Conservation (phyloP, 2,113 vertebrate genomes). For the Lipotes vexillifer region DNA sequence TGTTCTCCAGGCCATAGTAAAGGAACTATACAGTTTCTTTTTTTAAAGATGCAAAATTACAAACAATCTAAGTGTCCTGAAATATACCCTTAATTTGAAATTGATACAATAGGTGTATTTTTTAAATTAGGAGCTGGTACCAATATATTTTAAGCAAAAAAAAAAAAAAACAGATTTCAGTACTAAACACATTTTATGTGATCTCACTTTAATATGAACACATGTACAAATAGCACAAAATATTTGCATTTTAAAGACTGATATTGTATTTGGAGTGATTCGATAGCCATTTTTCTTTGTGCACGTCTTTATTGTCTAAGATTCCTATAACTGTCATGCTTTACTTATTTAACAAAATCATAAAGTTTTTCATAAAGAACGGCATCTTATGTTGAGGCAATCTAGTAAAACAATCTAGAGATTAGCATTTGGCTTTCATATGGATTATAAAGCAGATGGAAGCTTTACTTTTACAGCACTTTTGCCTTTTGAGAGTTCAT, state of each 20-base stretch:
- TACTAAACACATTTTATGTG: not conserved
- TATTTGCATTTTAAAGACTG: not conserved
- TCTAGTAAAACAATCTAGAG: not conserved
- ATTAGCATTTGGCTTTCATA: not conserved
- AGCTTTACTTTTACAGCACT: slow-evolving; percentile 29
- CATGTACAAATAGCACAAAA: not conserved
- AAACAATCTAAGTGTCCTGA: not conserved
- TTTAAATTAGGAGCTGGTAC: not conserved
- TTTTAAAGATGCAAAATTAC: not conserved
- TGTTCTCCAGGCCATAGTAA: not conserved
- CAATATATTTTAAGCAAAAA: not conserved
- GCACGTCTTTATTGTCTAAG: not conserved
- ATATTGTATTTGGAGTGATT: not conserved
- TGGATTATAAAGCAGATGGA: not conserved
- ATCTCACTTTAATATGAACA: not conserved
- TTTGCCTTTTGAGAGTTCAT: slow-evolving; percentile 23
- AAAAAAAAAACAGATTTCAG: not conserved
- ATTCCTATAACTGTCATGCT: not conserved
- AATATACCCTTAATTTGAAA: not conserved
- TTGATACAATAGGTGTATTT: not conserved
- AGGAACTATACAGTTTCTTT: not conserved
- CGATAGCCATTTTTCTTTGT: not conserved
- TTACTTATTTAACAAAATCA: not conserved
- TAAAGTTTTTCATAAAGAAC: not conserved
- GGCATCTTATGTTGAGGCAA: not conserved